Evolutionary conservation across 2,888 invertebrate species (phyloP), one percentile per base, ranked within the genome.

Genomic region (Thecocarcelia acutangulata): DNA sequence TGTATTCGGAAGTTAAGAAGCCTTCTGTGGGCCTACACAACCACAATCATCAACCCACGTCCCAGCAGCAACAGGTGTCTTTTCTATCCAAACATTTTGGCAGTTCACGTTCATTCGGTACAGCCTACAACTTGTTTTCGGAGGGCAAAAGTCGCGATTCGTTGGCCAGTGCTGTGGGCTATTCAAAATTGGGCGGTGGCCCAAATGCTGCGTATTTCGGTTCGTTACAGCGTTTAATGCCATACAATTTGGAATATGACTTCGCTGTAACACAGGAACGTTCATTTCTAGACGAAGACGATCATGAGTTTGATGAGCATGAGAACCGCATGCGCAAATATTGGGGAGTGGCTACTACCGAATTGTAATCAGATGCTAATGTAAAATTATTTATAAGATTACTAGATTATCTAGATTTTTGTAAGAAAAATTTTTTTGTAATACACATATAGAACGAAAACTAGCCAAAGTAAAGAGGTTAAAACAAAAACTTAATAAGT

Each of bases 311-410:
- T 0, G 90, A 95, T 83, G 96, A 96, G 87, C 93, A 95, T 83
- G 96, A 96, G 87, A 94, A 93, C 69, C 93, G 97, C 70, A 96
- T 97, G 95, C 95, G 96, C 85, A 96, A 96, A 86, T 97, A 97
- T 90, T 97, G 97, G 97, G 96, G 96, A 64, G 96, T 97, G 56
- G 96, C 96, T 13, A 96, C 96, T 1, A 97, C 96, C 0, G 96
- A 96, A 90, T 90, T 97, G 84, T 96, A 92, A 92, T 42, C 40
- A 46, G 0, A 21, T 28, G 37, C 42, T 44, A 19, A 28, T 28
- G 6, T 28, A 28, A 11, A 6, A 46, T 17, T 12, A 4, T 37
- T 21, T 50, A 1, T 1, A 19, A 59, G 19, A 33, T 33, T 6
- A 33, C 9, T 33, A 8, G 33, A 33, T 1, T 33, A 33, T 9